These are phyloP conservation scores for Hecatera dysodea DNA, from an alignment of 2,888 invertebrate genomes.

Conservation along the genomic window DNA sequence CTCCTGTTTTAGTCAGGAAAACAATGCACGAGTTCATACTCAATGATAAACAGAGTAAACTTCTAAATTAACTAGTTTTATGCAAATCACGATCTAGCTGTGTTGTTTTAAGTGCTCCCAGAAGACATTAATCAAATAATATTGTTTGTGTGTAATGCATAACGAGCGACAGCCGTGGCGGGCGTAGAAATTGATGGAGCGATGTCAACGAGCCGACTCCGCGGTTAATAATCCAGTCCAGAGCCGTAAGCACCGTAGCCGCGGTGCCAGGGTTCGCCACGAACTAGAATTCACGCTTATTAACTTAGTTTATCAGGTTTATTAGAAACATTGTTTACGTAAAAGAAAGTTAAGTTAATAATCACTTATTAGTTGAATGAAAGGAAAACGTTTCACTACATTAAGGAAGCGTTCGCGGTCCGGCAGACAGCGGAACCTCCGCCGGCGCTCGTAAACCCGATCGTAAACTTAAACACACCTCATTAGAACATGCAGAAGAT, in stretches of 20 bases:
- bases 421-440: conserved; percentile 66
- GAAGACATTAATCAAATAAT: conserved; percentile 88
- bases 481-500: conserved; percentile 77
- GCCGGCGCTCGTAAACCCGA: conserved; percentile 74
- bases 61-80: conserved; percentile 87
- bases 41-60: conserved; percentile 70
- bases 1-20: conserved; percentile 7
- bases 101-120: conserved; percentile 81
- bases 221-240: conserved; percentile 84
- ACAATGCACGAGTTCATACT: conserved; percentile 33
- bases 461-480: conserved; percentile 79
- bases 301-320: conserved; percentile 36
- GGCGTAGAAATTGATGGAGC: conserved; percentile 85
- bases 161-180: conserved; percentile 75
- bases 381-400: conserved; percentile 61
- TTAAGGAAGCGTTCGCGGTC: conserved; percentile 68
- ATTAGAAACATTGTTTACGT: conserved; percentile 48
- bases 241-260: conserved; percentile 58
- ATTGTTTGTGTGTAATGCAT: conserved; percentile 86
- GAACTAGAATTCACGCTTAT: conserved; percentile 51
- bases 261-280: conserved; percentile 60
- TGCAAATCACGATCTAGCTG: conserved; percentile 86
- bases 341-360: conserved; percentile 44
- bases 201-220: conserved; percentile 83
- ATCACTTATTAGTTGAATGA: conserved; percentile 58